Base-by-base conservation (phyloP, 2,888 invertebrate genomes). In the Barypeithes pellucidus region DNA sequence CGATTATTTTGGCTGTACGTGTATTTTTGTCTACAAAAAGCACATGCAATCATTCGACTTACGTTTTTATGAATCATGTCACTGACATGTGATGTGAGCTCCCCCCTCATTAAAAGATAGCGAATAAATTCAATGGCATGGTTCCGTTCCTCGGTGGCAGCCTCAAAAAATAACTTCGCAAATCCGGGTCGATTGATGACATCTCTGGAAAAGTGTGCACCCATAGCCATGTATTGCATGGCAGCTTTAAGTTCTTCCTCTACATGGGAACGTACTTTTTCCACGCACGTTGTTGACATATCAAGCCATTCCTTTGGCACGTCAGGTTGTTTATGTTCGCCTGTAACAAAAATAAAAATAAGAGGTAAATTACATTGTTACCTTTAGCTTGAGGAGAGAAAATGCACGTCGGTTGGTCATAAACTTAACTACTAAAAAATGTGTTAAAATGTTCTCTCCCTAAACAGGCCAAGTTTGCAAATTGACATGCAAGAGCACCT, bases 91-190 rank as follows among this genome's bases (percentile, higher is more conserved):
- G 86, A 84, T 12, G 90, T 91, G 43, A 94, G 88, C 80, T 93
- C 90, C 80, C 95, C 95, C 83, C 97, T 91, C 94, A 95, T 95
- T 62, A 95, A 89, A 74, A 97, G 86, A 86, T 97, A 97, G 74
- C 94, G 92, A 70, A 97, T 94, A 39, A 98, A 88, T 84, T 95
- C 94, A 82, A 93, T 92, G 0, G 95, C 96, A 83, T 98, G 97
- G 72, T 93, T 91, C 62, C 96, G 90, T 86, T 98, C 97, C 84
- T 97, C 97, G 9, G 89, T 90, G 0, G 95, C 95, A 0, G 94
- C 90, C 1, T 94, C 92, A 84, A 95, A 92, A 89, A 97, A 97
- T 80, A 94, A 86, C 79, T 96, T 93, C 3, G 95, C 92, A 82
- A 97, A 95, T 8, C 97, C 97, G 2, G 95, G 95, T 71, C 95